Evolutionary conservation across 2,113 vertebrate genomes (phyloP).

Genomic region (Crotalus horridus): DNA sequence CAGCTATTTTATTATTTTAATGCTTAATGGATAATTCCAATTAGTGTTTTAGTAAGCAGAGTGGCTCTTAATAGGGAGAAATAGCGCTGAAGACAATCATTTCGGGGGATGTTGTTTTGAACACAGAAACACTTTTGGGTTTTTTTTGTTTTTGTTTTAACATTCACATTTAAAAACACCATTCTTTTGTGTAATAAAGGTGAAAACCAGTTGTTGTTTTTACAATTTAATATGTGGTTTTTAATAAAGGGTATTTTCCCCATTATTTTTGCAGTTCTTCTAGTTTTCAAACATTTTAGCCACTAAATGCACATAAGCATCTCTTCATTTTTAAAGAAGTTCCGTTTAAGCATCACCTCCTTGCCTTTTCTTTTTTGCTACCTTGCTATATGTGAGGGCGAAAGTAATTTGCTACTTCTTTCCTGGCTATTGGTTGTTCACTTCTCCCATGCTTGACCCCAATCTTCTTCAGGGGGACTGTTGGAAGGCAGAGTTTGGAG

Average conservation of each 20-base stretch:
- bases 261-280: background rate
- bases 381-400: background rate
- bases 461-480: background rate
- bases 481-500: background rate
- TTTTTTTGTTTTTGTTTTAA: too few species aligned
- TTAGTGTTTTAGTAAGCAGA: background rate
- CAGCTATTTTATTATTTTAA: background rate
- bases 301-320: background rate
- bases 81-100: background rate
- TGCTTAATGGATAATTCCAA: background rate
- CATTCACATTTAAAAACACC: background rate
- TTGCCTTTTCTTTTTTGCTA: background rate
- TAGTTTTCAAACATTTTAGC: background rate
- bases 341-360: background rate
- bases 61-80: background rate
- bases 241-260: background rate
- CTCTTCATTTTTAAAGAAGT: background rate
- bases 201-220: background rate
- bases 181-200: background rate
- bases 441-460: background rate
- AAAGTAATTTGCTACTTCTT: background rate
- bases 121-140: background rate
- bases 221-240: background rate
- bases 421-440: background rate
- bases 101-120: background rate